phyloP scores from a whole-genome alignment of 2,113 vertebrate species.

The Amphiprion ocellaris region DNA sequence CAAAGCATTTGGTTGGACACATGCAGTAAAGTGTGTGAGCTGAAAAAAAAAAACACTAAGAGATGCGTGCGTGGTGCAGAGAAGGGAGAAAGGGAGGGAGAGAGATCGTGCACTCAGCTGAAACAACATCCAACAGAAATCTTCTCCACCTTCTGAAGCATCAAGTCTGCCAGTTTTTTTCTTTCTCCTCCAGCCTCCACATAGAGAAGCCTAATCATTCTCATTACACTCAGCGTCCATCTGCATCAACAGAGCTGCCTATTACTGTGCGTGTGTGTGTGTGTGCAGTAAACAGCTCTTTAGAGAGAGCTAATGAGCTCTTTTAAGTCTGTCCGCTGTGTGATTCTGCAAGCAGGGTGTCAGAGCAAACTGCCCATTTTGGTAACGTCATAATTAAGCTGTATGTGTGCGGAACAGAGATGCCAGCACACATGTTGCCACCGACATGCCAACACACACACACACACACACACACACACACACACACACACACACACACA shows the following conservation, averaged over 20 bases:
- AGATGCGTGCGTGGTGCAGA: conserved; percentile 13
- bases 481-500: neutral
- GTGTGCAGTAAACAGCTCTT: conserved; percentile 79
- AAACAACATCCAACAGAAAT: conserved; percentile 71
- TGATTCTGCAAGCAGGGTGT: conserved; percentile 74
- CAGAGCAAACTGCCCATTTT: conserved; percentile 78
- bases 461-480: neutral
- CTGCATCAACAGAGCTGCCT: conserved; percentile 79
- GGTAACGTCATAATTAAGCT: conserved; percentile 80
- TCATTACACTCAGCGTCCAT: conserved; percentile 78
- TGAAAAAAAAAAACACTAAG: neutral
- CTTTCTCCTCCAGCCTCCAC: conserved; percentile 51
- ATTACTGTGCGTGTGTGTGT: conserved; percentile 60
- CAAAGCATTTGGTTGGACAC: conserved; percentile 45
- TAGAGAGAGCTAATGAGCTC: conserved; percentile 82
- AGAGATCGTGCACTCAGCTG: conserved; percentile 57
- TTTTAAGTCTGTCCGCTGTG: conserved; percentile 79
- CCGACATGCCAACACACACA: neutral
- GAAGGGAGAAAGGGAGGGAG: conserved; percentile 11
- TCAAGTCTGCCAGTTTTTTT: conserved; percentile 43
- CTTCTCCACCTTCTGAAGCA: conserved; percentile 59
- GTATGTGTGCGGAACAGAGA: conserved; percentile 29
- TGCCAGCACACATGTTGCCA: conserved; percentile 22
- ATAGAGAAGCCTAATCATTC: conserved; percentile 76
- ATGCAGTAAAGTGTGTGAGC: conserved; percentile 21